Evolutionary conservation across 2,797 vertebrate species (phyloP), one percentile per base, ranked within the genome.

Genomic region (Esox lucius): DNA sequence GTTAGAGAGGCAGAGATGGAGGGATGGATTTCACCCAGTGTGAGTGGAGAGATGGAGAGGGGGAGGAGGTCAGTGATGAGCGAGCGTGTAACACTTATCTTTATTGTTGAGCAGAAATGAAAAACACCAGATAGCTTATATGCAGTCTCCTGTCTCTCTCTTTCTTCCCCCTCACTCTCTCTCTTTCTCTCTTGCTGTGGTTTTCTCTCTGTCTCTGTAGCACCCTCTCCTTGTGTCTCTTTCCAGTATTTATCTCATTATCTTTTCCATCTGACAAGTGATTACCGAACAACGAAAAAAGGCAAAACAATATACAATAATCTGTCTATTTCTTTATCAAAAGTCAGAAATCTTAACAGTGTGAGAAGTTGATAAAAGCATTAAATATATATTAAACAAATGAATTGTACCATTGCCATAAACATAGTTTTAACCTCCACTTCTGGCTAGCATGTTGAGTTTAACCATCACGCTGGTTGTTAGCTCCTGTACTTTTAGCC

Each of bases 1-100:
- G 93, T 92, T 89, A 91, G 91, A 89, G 91, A 90, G 89, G 90
- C 87, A 83, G 89, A 87, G 78, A 75, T 89, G 86, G 88, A 89
- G 84, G 87, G 90, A 90, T 90, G 88, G 88, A 93, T 92, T 91
- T 90, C 85, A 88, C 79, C 56, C 84, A 84, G 83, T 88, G 89
- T 81, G 73, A 70, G 83, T 77, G 73, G 81, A 86, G 82, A 85
- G 26, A 70, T 35, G 39, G 56, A 75, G 68, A 26, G 46, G 68
- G 68, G 22, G 66, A 4, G 56, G 13, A 59, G 56, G 42, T 46
- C 9, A 46, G 42, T 13, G 90, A 91, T 89, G 87, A 91, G 87
- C 85, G 87, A 90, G 87, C 89, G 90, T 92, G 91, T 89, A 87
- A 92, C 88, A 85, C 90, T 92, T 92, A 91, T 89, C 90, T 92